A percentile compares a stretch with the other conserved stretches of the same genome.
Conservation (phyloP, 92 coral and sea anemone genomes). For the Bergia puertoricense region DNA sequence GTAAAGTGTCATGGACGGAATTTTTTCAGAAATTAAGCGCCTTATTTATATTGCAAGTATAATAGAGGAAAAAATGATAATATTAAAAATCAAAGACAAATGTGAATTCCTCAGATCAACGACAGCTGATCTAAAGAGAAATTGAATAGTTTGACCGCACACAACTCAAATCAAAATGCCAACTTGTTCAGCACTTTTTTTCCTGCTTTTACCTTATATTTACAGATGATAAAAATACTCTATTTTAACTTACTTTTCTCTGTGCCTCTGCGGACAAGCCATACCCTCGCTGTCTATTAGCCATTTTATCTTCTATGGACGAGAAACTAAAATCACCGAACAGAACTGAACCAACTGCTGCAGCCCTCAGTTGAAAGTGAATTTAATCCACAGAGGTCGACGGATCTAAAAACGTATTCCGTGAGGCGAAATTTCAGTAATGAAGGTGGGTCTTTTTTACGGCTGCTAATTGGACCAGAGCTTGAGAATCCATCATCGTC, state of each 20-base stretch:
- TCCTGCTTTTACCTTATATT: neutral
- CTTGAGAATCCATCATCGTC: neutral
- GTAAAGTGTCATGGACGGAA: neutral
- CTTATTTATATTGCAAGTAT: neutral
- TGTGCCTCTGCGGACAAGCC: neutral
- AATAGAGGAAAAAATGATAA: neutral
- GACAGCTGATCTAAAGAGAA: too few species aligned
- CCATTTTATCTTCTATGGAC: neutral
- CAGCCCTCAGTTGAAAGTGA: neutral
- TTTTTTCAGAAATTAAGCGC: neutral
- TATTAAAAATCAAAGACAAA: neutral
- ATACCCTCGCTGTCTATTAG: neutral
- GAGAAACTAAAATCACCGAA: neutral
- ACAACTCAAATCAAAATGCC: neutral
- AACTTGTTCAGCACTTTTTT: neutral
- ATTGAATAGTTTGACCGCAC: too few species aligned
- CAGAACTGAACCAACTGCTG: neutral
- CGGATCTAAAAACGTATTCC: neutral
- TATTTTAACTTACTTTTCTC: neutral
- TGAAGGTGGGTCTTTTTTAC: neutral
- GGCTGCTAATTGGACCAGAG: neutral
- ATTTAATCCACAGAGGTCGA: neutral
- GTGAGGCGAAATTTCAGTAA: neutral
- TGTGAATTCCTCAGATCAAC: neutral
- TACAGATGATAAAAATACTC: neutral